A percentile compares a stretch with the other conserved stretches of the same genome.
These are phyloP conservation scores for Pammene fasciana DNA, from an alignment of 2,888 invertebrate species.

Conservation along the genomic window DNA sequence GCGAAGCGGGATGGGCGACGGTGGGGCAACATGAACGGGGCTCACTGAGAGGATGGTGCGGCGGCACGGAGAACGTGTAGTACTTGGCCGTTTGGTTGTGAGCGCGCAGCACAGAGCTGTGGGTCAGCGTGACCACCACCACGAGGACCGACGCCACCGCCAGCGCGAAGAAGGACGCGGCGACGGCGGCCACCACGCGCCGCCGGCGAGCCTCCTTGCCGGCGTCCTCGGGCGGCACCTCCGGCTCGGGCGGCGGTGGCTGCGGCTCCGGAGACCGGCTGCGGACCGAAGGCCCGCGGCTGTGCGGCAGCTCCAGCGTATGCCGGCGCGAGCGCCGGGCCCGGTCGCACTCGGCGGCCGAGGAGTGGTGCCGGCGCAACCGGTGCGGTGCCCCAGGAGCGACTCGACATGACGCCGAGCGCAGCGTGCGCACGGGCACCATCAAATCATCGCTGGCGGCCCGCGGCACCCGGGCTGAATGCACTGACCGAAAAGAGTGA, in stretches of 20 bases:
- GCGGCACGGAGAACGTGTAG: conserved; percentile 85
- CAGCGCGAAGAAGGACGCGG: conserved; percentile 88
- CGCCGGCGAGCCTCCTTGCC: conserved; percentile 87
- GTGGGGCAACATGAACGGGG: conserved; percentile 84
- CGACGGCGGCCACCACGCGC: conserved; percentile 87
- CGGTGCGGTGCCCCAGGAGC: conserved; percentile 76
- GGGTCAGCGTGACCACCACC: conserved; percentile 90
- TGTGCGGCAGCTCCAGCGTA: conserved; percentile 74
- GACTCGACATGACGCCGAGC: conserved; percentile 77
- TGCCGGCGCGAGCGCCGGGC: conserved; percentile 76
- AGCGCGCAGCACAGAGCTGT: conserved; percentile 86
- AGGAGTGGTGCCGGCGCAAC: conserved; percentile 77
- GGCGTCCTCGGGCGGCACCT: conserved; percentile 79
- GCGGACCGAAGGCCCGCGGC: conserved; percentile 76
- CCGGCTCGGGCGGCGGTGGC: conserved; percentile 68
- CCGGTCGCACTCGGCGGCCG: conserved; percentile 78
- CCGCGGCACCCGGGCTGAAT: conserved; percentile 76
- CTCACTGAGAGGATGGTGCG: conserved; percentile 84
- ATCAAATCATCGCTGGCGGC: conserved; percentile 78
- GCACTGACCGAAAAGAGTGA: conserved; percentile 77
- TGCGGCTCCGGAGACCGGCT: conserved; percentile 76
- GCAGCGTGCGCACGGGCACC: conserved; percentile 77
- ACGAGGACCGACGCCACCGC: conserved; percentile 89
- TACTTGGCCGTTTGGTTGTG: conserved; percentile 86
- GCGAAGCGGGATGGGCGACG: conserved; percentile 83